A percentile compares a stretch with the other conserved stretches of the same genome.
Evolutionary conservation across 2,797 vertebrate species (phyloP).

Genomic region (Garrulus glandarius): DNA sequence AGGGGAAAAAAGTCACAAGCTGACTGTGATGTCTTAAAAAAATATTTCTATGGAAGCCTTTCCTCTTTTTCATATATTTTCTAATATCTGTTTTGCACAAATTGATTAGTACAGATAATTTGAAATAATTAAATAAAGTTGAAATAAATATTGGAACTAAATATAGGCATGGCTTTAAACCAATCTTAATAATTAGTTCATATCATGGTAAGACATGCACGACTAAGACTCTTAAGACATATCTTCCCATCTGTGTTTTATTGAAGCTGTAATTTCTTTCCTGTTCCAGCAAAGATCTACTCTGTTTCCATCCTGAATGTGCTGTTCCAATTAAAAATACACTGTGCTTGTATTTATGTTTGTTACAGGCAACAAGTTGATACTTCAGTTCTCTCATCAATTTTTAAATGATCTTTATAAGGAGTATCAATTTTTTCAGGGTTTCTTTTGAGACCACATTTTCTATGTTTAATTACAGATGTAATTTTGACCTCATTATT

Average conservation of each 20-base stretch:
- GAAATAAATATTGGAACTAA: not conserved
- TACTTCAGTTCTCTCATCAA: not conserved
- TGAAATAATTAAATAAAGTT: not conserved
- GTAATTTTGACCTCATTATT: not conserved
- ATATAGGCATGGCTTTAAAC: not conserved
- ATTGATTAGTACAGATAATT: not conserved
- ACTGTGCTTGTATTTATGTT: not conserved
- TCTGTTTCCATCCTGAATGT: not conserved
- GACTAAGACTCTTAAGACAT: not conserved
- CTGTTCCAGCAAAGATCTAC: not conserved
- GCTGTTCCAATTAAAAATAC: not conserved
- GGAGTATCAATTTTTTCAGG: not conserved
- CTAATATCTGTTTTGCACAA: not conserved
- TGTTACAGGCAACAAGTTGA: not conserved
- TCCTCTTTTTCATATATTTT: not conserved
- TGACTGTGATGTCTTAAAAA: not conserved
- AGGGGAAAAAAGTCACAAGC: not conserved
- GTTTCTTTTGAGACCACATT: not conserved
- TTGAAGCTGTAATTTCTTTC: not conserved
- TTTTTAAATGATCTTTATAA: not conserved
- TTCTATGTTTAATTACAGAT: not conserved
- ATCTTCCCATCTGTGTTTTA: not conserved
- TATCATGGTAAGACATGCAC: not conserved
- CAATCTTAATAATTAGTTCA: not conserved
- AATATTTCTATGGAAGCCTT: not conserved